Evolutionary conservation across 92 coral and sea anemone species (phyloP), one percentile per base, ranked within the genome.

Genomic region (Hydrozoanthus gracilis): DNA sequence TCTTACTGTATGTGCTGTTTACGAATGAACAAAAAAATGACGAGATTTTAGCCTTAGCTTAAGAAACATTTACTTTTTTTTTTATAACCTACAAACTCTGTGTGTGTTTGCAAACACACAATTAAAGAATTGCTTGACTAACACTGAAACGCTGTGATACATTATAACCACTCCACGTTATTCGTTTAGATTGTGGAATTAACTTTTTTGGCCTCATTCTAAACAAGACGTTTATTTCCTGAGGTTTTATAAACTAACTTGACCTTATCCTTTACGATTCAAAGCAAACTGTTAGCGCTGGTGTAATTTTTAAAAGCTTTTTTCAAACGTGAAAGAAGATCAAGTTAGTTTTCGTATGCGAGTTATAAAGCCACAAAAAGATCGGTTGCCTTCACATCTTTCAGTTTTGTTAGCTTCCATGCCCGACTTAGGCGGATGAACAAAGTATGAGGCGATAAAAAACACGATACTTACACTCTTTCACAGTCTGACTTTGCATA

Each of bases 401-500:
- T 62, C 69, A 64, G 6, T 64, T 64, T 4, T 8, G 39, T 64
- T 4, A 27, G 15, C 5, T 35, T 35, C 12, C 3, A 68, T 7
- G 5, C 48, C 44, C 3, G 39, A 27, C 4, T 20, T 6, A 68
- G 8, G 2, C 1, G 10, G 8, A 68, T 12, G 3, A 9, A 35
- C 15, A 3, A 27, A 27, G 47, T 27, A 68, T 27, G 44, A 68
- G 44, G 3, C 12, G 47, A 12, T 8, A 2, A 27, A 49, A 51
- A 51, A 76, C 14, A 12, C 8, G 15, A 1, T 80, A 80, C 85
- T 80, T 47, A 80, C 85, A 80, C n/a, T 80, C 85, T 49, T 80
- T 80, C 15, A 80, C 85, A 20, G 73, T 65, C 12, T 80, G 85
- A 80, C 48, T 80, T 80, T 80, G 85, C 72, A 80, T 48, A 49